A percentile compares a stretch with the other conserved stretches of the same genome.
Conservation (phyloP, 2,113 vertebrate genomes). For the Peromyscus polionotus region DNA sequence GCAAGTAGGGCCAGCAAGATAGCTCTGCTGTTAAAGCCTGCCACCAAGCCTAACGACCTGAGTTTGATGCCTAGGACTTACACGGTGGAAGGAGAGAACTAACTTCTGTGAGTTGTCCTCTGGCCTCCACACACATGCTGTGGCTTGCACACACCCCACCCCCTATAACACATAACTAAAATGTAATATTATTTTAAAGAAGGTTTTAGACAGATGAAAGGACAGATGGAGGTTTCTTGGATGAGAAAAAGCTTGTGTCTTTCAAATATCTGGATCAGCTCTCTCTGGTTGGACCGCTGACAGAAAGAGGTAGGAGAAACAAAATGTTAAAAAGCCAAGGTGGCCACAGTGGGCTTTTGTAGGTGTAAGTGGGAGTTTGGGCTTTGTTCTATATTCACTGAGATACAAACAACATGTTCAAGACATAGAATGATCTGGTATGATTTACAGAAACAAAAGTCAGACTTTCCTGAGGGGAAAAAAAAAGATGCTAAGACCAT, state of each 20-base stretch:
- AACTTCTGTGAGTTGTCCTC: no score
- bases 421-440: background rate
- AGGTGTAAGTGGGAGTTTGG: background rate
- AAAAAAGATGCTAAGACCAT: slow-evolving; percentile 21
- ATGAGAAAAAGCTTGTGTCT: background rate
- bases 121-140: background rate
- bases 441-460: slow-evolving; percentile 16
- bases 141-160: background rate
- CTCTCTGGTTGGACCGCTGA: background rate
- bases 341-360: background rate
- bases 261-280: background rate
- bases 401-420: background rate
- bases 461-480: background rate
- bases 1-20: background rate
- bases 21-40: background rate
- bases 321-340: background rate
- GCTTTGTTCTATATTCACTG: background rate
- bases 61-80: background rate
- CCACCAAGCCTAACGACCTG: background rate
- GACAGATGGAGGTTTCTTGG: background rate
- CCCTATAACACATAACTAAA: background rate
- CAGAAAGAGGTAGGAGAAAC: background rate
- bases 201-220: background rate
- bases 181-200: background rate
- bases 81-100: background rate